Conservation (phyloP, 2,113 vertebrate genomes). For the Alosa alosa region DNA sequence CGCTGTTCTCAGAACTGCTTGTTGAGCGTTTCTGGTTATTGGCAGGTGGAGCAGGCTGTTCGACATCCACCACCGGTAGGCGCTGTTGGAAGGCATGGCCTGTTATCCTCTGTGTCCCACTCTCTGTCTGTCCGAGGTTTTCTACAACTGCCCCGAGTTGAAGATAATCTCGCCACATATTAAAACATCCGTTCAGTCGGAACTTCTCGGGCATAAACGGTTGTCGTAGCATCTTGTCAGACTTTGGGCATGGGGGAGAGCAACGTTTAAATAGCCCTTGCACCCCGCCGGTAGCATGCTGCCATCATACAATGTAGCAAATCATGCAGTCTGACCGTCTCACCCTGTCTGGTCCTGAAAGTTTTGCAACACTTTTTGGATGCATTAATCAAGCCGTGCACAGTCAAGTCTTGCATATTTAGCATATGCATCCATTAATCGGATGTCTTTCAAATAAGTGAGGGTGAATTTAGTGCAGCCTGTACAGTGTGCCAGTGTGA, state of each 20-base stretch:
- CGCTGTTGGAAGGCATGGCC: neutral
- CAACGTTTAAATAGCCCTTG: neutral
- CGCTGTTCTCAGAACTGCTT: neutral
- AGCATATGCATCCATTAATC: no score
- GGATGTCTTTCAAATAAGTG: no score
- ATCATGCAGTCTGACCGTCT: neutral
- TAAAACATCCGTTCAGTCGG: neutral
- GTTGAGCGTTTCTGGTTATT: neutral
- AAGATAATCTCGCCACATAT: slow-evolving; percentile 9
- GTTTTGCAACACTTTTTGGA: neutral
- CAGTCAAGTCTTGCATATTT: no score
- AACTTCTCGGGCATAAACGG: neutral
- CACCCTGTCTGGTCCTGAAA: neutral
- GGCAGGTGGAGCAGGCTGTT: neutral
- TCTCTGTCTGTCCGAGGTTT: neutral
- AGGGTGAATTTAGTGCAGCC: no score
- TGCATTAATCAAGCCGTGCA: neutral
- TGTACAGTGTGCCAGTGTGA: no score
- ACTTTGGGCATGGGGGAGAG: neutral
- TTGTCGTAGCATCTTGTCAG: neutral
- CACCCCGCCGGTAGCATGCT: neutral
- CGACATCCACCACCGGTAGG: neutral
- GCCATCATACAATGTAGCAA: neutral
- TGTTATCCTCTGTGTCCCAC: neutral
- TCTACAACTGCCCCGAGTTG: neutral